Conservation (phyloP, 2,113 vertebrate genomes). For the Phaethornis superciliosus region DNA sequence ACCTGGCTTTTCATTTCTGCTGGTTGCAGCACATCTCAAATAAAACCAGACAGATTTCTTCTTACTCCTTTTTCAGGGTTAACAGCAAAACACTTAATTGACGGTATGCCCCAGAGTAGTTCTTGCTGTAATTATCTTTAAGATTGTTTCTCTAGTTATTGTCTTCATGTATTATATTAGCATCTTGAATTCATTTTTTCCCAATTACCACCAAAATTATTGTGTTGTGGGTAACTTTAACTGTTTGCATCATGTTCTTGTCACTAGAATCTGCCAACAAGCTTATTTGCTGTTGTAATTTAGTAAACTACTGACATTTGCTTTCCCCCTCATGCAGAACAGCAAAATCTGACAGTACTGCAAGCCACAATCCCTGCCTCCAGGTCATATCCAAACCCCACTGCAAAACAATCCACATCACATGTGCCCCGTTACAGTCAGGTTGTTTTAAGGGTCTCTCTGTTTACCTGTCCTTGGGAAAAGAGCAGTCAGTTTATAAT, state of each 20-base stretch:
- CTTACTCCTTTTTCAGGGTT: background rate
- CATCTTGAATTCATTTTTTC: background rate
- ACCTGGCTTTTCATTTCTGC: background rate
- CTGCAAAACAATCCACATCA: background rate
- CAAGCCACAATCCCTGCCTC: background rate
- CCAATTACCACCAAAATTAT: background rate
- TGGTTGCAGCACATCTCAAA: background rate
- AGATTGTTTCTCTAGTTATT: background rate
- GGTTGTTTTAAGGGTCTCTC: background rate
- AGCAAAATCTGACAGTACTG: background rate
- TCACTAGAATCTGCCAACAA: background rate
- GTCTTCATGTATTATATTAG: background rate
- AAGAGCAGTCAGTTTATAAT: background rate
- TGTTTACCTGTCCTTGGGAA: background rate
- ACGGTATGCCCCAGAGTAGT: background rate
- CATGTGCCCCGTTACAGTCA: background rate
- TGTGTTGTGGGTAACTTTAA: constrained; percentile 10
- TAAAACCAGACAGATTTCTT: background rate
- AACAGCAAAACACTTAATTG: background rate
- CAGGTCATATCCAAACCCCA: background rate
- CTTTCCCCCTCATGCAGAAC: background rate
- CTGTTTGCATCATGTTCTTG: background rate
- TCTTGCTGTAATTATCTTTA: background rate
- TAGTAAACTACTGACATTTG: background rate
- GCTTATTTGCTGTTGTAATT: background rate